Evolutionary conservation across 1,140 invertebrate genomes (phyloP).

Genomic region (Diorhabda carinulata): DNA sequence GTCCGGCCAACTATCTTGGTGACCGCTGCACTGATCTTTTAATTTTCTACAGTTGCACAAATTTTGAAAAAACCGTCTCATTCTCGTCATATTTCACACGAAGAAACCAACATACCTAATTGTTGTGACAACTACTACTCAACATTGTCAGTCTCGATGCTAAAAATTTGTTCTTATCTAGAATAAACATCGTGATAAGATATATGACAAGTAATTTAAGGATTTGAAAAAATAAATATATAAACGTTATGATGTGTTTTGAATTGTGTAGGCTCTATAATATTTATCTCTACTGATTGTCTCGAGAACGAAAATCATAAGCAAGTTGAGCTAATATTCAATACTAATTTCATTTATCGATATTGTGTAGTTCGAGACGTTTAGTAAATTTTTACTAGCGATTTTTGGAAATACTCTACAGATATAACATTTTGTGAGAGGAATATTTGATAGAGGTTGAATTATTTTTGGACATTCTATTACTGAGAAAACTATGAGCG

Average conservation of each 20-base stretch:
- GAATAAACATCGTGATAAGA: slow-evolving; percentile 2
- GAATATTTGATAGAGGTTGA: too few relatives aligned
- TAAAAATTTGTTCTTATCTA: background rate
- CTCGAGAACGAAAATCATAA: background rate
- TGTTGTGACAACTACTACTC: too few relatives aligned
- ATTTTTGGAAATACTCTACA: too few relatives aligned
- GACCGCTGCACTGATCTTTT: slow-evolving; percentile 13
- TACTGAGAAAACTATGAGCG: too few relatives aligned
- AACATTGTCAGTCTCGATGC: background rate
- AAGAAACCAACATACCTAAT: background rate
- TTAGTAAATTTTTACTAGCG: too few relatives aligned
- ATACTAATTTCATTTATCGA: too few relatives aligned
- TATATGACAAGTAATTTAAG: background rate
- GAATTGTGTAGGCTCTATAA: background rate
- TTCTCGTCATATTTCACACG: slow-evolving; percentile 18
- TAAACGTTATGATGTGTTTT: too few relatives aligned
- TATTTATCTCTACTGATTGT: background rate
- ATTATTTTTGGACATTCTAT: too few relatives aligned
- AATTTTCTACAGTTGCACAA: slow-evolving; percentile 21
- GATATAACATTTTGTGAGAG: too few relatives aligned
- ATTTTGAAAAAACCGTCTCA: slow-evolving; percentile 22
- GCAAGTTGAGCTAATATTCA: too few relatives aligned
- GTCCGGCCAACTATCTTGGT: background rate
- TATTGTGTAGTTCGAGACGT: too few relatives aligned
- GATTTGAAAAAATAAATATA: background rate